Percentiles rank a stretch among this genome's conserved stretches.
Conservation (phyloP, 2,888 invertebrate genomes). For the Drosophila aldrichi region DNA sequence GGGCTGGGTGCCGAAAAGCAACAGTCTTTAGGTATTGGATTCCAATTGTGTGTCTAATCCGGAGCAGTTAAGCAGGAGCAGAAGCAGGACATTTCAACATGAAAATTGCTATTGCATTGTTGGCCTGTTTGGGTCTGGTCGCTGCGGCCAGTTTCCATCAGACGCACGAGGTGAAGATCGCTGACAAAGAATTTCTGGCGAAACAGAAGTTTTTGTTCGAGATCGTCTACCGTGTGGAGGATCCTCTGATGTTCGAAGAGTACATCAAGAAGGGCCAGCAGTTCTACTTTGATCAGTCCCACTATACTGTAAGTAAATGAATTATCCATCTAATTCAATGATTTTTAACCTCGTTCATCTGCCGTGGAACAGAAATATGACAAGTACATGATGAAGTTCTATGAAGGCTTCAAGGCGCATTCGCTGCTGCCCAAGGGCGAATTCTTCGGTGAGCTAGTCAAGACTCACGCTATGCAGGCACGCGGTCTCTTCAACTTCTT, state of each 20-base stretch:
- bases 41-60: conserved; percentile 54
- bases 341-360: neutral
- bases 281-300: conserved; percentile 84
- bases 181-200: conserved; percentile 69
- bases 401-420: conserved; percentile 68
- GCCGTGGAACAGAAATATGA: conserved; percentile 58
- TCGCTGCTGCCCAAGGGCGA: conserved; percentile 87
- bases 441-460: conserved; percentile 86
- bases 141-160: conserved; percentile 62
- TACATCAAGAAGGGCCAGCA: conserved; percentile 84
- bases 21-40: conserved; percentile 79
- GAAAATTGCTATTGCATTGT: conserved; percentile 77
- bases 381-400: conserved; percentile 71
- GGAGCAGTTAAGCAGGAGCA: conserved; percentile 56
- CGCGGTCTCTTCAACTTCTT: conserved; percentile 88
- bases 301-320: conserved; percentile 55
- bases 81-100: conserved; percentile 52
- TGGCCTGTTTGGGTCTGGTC: conserved; percentile 77
- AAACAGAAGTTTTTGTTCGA: conserved; percentile 80
- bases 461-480: conserved; percentile 87
- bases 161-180: conserved; percentile 63
- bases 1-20: conserved; percentile 18
- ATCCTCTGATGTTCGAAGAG: conserved; percentile 75
- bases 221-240: conserved; percentile 57
- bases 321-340: neutral